Conservation (phyloP, 1,140 invertebrate species). For the Laupala kohalensis region DNA sequence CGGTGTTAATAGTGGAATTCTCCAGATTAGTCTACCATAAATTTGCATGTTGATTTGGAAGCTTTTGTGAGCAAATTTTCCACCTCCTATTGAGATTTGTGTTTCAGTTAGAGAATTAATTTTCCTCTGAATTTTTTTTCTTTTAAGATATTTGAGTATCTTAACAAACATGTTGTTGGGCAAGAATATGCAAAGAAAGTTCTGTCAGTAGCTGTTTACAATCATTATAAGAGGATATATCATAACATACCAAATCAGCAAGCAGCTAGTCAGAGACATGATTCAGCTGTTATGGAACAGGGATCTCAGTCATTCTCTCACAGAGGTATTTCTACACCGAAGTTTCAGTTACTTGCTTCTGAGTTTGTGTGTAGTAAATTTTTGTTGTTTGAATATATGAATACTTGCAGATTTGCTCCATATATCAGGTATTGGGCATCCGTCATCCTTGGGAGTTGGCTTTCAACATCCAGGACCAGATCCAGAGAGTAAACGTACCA, state of each 20-base stretch:
- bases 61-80: too few species aligned
- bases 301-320: slow-evolving; percentile 55
- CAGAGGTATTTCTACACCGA: slow-evolving; percentile 43
- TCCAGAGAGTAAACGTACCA: slow-evolving; percentile 12
- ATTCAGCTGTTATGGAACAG: slow-evolving; percentile 41
- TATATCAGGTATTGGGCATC: slow-evolving; percentile 64
- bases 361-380: background rate
- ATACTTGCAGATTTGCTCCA: slow-evolving; percentile 61
- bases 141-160: slow-evolving; percentile 78
- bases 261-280: slow-evolving; percentile 25
- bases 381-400: background rate
- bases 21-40: too few species aligned
- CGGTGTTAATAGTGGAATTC: too few species aligned
- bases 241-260: slow-evolving; percentile 67
- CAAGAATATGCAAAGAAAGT: slow-evolving; percentile 97
- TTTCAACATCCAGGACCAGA: slow-evolving; percentile 24
- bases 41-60: too few species aligned
- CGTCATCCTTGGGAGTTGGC: slow-evolving; percentile 32
- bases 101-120: background rate
- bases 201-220: slow-evolving; percentile 95
- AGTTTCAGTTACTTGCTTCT: background rate
- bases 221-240: slow-evolving; percentile 96
- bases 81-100: too few species aligned
- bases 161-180: slow-evolving; percentile 94
- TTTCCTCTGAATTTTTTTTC: slow-evolving; percentile 14